A percentile compares a stretch with the other conserved stretches of the same genome.
These are phyloP conservation scores for Pseudopleuronectes americanus DNA, from an alignment of 2,797 vertebrate species.

Conservation along the genomic window DNA sequence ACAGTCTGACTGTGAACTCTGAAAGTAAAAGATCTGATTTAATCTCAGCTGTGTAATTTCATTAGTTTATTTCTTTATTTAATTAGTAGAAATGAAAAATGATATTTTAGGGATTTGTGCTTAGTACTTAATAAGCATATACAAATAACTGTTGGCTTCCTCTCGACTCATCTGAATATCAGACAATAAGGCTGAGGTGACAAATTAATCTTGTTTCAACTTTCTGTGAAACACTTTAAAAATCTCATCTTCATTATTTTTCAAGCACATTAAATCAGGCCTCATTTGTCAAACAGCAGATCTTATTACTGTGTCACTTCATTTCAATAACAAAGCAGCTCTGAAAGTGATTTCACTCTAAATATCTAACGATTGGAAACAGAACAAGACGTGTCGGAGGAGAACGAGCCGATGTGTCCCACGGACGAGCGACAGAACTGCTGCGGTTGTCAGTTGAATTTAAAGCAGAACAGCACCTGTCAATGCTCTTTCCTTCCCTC, in stretches of 20 bases:
- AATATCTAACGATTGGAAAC: neutral
- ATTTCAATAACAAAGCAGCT: slow-evolving; percentile 1
- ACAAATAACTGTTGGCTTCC: slow-evolving; percentile 7
- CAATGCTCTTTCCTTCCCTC: neutral
- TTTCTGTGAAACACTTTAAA: neutral
- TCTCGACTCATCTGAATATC: neutral
- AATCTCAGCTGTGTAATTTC: neutral
- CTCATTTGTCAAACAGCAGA: neutral
- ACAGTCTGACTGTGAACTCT: neutral
- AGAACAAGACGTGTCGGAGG: neutral
- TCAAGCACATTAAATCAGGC: neutral
- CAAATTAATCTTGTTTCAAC: slow-evolving; percentile 11
- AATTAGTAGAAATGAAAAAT: neutral
- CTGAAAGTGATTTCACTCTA: neutral
- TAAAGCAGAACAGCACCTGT: slow-evolving; percentile 17
- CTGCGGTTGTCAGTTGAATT: slow-evolving; percentile 25
- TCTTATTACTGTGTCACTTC: neutral
- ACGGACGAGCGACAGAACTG: slow-evolving; percentile 5
- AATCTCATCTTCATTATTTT: slow-evolving; percentile 8
- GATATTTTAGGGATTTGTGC: too few species aligned
- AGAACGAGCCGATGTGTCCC: neutral
- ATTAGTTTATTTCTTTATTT: neutral
- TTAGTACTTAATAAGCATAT: too few species aligned
- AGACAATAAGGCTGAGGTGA: slow-evolving; percentile 1
- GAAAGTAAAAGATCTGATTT: neutral